phyloP scores from a whole-genome alignment of 2,888 invertebrate genomes.

The Anaspis maculata region DNA sequence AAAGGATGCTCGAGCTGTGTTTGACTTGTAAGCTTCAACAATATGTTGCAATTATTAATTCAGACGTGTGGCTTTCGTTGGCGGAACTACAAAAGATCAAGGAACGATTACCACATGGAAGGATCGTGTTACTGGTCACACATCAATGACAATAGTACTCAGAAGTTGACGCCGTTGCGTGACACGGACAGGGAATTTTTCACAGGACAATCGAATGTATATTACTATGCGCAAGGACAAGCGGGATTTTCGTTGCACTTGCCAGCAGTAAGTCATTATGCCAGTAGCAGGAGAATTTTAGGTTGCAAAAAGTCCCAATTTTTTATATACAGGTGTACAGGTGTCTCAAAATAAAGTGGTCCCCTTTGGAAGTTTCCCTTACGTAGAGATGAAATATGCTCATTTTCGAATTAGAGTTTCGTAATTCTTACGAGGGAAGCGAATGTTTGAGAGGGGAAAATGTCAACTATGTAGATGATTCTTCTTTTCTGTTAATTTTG shows the following conservation, averaged over 20 bases:
- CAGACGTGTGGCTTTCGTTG: constrained; percentile 19
- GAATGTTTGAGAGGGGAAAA: too few species aligned
- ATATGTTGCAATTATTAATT: too few species aligned
- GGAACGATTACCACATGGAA: constrained; percentile 23
- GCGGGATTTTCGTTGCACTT: constrained; percentile 48
- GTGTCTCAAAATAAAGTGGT: too few species aligned
- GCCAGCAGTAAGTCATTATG: constrained; percentile 30
- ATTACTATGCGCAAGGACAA: constrained; percentile 47
- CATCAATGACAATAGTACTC: constrained; percentile 16
- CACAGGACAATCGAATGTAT: constrained; percentile 19
- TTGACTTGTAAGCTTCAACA: too few species aligned
- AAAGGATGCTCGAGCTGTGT: too few species aligned
- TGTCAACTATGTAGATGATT: too few species aligned
- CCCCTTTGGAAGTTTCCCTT: too few species aligned
- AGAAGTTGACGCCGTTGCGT: constrained; percentile 21
- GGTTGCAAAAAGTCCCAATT: too few species aligned
- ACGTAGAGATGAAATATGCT: too few species aligned
- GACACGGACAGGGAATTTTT: constrained; percentile 18
- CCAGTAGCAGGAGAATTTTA: too few species aligned
- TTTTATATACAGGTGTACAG: too few species aligned
- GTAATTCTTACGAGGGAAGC: constrained; percentile 5
- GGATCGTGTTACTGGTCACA: constrained; percentile 35
- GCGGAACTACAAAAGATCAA: constrained; percentile 6
- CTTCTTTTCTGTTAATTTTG: too few species aligned
- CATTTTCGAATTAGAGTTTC: not conserved